These are phyloP conservation scores for Pseudococcus jackbeardsleyi DNA, from an alignment of 2,888 invertebrate genomes.

Conservation along the genomic window DNA sequence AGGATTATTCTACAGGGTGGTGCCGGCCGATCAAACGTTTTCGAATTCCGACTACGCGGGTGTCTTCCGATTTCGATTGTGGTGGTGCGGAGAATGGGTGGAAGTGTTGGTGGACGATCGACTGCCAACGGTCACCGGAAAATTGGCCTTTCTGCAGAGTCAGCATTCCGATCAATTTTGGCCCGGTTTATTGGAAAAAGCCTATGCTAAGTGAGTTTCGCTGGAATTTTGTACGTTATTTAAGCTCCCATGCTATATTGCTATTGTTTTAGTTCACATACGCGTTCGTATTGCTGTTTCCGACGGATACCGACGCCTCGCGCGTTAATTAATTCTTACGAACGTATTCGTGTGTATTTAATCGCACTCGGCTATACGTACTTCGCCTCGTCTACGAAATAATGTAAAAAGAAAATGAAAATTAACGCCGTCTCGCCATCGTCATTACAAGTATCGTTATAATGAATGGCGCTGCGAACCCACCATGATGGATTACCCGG, in stretches of 20 bases:
- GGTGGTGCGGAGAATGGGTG: slow-evolving; percentile 96
- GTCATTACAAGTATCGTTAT: too few species aligned
- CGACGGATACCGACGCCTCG: too few species aligned
- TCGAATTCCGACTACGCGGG: slow-evolving; percentile 76
- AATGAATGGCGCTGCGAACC: too few species aligned
- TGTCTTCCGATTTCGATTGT: slow-evolving; percentile 88
- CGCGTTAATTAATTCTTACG: too few species aligned
- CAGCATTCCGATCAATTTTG: slow-evolving; percentile 86
- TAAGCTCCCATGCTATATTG: too few species aligned
- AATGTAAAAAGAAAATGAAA: not conserved
- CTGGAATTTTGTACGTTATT: too few species aligned
- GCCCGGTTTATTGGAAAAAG: slow-evolving; percentile 91
- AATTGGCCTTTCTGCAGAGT: slow-evolving; percentile 87
- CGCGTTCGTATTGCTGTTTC: slow-evolving; percentile 65
- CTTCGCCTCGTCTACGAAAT: not conserved
- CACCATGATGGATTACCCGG: too few species aligned
- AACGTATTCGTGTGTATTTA: too few species aligned
- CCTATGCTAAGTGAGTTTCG: slow-evolving; percentile 85
- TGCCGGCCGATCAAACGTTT: slow-evolving; percentile 90
- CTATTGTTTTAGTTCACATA: not conserved
- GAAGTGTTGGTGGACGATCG: slow-evolving; percentile 91
- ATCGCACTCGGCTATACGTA: not conserved
- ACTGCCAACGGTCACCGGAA: slow-evolving; percentile 88
- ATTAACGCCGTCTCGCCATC: not conserved
- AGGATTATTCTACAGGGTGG: slow-evolving; percentile 90